Conservation (phyloP, 2,797 vertebrate species). For the Thaleichthys pacificus region DNA sequence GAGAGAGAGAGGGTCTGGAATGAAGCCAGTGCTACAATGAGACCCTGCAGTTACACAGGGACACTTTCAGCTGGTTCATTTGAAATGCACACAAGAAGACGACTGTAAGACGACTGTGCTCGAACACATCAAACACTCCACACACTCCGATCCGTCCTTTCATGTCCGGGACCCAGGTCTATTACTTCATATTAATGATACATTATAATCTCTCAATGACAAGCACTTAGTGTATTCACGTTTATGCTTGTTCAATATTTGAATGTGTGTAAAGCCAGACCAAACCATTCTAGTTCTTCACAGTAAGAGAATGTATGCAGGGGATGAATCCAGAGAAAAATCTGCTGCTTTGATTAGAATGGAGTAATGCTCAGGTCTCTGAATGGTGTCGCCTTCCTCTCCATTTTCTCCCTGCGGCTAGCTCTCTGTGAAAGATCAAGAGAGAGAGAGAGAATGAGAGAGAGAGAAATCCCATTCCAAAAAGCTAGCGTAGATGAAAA, state of each 20-base stretch:
- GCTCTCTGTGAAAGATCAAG: background rate
- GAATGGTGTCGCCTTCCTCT: constrained; percentile 33
- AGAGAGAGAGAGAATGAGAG: constrained; percentile 1
- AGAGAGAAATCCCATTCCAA: constrained; percentile 9
- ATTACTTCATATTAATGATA: constrained; percentile 32
- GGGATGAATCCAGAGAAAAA: constrained; percentile 22
- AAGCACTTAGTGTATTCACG: background rate
- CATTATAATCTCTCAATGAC: background rate
- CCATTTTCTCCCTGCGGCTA: constrained; percentile 18
- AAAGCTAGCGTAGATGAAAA: constrained; percentile 4
- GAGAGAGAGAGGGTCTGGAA: constrained; percentile 39
- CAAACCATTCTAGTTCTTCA: constrained; percentile 26
- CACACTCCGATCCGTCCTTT: background rate
- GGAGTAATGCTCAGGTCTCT: constrained; percentile 31
- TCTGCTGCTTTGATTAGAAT: constrained; percentile 30
- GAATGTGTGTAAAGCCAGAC: constrained; percentile 15
- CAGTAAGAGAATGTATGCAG: background rate
- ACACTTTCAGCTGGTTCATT: constrained; percentile 17
- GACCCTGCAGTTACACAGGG: constrained; percentile 40
- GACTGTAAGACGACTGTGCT: constrained; percentile 15
- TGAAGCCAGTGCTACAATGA: constrained; percentile 45
- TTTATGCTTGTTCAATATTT: constrained; percentile 12
- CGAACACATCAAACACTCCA: constrained; percentile 4
- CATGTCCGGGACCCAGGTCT: constrained; percentile 20
- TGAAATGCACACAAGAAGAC: constrained; percentile 20